phyloP scores from a whole-genome alignment of 1,140 invertebrate species.

The Bilobella aurantiaca region DNA sequence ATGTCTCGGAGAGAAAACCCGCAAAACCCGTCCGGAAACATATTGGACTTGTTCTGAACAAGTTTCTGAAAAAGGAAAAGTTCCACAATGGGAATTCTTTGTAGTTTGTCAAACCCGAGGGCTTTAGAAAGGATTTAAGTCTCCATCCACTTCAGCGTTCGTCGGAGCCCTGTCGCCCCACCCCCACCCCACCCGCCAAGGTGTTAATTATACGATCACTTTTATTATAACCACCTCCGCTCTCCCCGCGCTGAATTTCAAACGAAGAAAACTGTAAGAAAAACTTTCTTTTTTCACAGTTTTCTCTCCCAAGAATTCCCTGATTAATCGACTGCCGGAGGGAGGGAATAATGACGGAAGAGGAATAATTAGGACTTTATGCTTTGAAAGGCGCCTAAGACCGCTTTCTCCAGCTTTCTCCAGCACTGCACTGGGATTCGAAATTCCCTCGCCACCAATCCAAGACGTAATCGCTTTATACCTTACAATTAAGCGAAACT shows the following conservation, averaged over 20 bases:
- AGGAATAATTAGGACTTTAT: background rate
- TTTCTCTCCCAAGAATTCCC: background rate
- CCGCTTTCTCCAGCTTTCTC: too few relatives aligned
- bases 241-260: background rate
- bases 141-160: background rate
- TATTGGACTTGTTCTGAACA: background rate
- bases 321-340: conserved; percentile 1
- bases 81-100: conserved; percentile 3
- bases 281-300: background rate
- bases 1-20: background rate
- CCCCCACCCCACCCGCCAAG: background rate
- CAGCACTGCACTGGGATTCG: too few relatives aligned
- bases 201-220: conserved; percentile 2
- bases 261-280: background rate
- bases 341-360: conserved; percentile 2
- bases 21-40: background rate
- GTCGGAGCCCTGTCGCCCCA: background rate
- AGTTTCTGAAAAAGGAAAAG: conserved; percentile 2
- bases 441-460: background rate
- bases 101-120: conserved; percentile 7
- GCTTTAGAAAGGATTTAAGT: conserved; percentile 7
- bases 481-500: background rate
- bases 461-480: background rate
- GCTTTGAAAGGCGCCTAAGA: too few relatives aligned
- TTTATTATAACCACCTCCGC: background rate